Evolutionary conservation across 2,888 invertebrate species (phyloP), one percentile per base, ranked within the genome.

Genomic region (Frankliniella fusca): DNA sequence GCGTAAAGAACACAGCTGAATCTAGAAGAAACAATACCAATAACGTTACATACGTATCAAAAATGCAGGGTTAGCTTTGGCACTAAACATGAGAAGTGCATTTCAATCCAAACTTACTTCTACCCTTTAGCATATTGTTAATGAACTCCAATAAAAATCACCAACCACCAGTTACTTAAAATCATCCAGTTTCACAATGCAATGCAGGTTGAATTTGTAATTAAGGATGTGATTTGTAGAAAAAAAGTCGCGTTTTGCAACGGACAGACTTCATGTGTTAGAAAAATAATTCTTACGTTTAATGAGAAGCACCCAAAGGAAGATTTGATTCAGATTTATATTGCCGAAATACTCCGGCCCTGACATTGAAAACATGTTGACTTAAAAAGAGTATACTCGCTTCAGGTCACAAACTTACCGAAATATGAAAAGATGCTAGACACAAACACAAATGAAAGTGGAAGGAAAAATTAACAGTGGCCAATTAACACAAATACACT

Each of bases 161-260:
- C 70, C 70, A 76, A 12, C 27, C 70, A 76, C 70, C 70, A 76
- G 70, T 76, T 76, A 76, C 27, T 76, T 54, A 23, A 76, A 76
- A 54, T 27, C 70, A 23, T n/a, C 12, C 70, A 76, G 70, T 8
- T 76, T 76, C 23, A 23, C 23, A 76, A 76, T 76, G 70, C 70
- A 76, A 76, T 23, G 27, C 5, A 5, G 38, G 38, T 38, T 38
- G 38, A 38, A 38, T 38, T 38, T 38, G 38, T n/a, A 38, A 38
- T 38, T 38, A 38, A 38, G 38, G 38, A 38, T 38, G 38, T 38
- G 38, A 38, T 38, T 38, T 38, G 38, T 38, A 38, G 38, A 38
- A 3, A 38, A 38, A 38, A 38, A 5, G 38, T 38, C 38, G 5
- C 38, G 38, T 38, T 38, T 38, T 38, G 38, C 38, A 38, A 5